Evolutionary conservation across 2,888 invertebrate species (phyloP).

Genomic region (Zonitis immaculata): DNA sequence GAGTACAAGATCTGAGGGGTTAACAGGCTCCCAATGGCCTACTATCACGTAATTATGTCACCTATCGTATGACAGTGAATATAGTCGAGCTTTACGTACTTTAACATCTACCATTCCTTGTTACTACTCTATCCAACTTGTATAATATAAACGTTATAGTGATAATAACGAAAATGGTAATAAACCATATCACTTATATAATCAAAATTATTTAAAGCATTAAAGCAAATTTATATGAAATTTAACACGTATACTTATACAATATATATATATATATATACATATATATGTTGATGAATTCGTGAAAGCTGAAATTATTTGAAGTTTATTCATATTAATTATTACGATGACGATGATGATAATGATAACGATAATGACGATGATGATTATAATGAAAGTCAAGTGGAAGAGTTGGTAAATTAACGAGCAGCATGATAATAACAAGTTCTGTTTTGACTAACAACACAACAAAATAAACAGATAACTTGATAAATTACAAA

Average conservation of each 20-base stretch:
- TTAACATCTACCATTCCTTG: too few relatives aligned
- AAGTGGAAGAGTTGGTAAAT: background rate
- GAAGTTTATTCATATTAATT: background rate
- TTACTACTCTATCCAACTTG: too few relatives aligned
- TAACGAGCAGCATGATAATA: too few relatives aligned
- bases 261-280: background rate
- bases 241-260: slow-evolving; percentile 15
- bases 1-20: slow-evolving; percentile 45
- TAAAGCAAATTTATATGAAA: slow-evolving; percentile 26
- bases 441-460: background rate
- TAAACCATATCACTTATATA: slow-evolving; percentile 8
- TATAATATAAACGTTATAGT: too few relatives aligned
- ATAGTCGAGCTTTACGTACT: slow-evolving; percentile 1
- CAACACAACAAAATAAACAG: background rate
- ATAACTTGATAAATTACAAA: background rate
- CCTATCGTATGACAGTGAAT: slow-evolving; percentile 46
- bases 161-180: slow-evolving; percentile 13
- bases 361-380: background rate
- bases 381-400: background rate
- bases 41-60: slow-evolving; percentile 48
- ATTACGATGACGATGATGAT: too few relatives aligned
- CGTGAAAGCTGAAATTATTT: background rate
- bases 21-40: slow-evolving; percentile 50
- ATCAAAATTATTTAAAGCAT: slow-evolving; percentile 23
- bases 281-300: background rate